phyloP scores from a whole-genome alignment of 2,113 vertebrate species.

The Trochalopteron elliotii region DNA sequence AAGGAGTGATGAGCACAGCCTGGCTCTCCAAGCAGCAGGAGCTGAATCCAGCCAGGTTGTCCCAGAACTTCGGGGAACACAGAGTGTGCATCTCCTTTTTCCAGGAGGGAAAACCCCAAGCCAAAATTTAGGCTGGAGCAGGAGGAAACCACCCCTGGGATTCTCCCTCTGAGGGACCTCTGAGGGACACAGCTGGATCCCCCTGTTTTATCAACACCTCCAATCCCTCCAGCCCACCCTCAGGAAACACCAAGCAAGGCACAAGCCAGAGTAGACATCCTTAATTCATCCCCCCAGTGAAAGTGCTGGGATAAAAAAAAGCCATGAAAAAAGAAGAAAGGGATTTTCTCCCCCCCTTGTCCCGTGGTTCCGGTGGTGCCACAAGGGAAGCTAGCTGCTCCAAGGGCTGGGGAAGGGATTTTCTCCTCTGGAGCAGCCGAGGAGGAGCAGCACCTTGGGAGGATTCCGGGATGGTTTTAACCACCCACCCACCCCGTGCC shows the following conservation, averaged over 20 bases:
- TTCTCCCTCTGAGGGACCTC: accelerated
- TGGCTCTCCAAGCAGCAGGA: accelerated
- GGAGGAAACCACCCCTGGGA: neutral
- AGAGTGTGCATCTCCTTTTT: neutral
- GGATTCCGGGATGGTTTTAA: neutral
- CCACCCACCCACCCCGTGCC: neutral
- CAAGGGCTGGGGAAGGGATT: neutral
- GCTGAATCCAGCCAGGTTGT: accelerated
- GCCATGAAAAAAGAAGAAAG: neutral
- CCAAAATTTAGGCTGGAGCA: neutral
- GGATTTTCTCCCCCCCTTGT: neutral
- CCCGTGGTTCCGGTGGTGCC: neutral
- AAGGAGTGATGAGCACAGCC: too few species aligned
- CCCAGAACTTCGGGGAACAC: accelerated
- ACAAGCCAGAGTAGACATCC: neutral
- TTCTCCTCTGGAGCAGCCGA: neutral
- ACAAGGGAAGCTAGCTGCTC: neutral
- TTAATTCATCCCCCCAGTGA: accelerated
- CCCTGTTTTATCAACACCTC: accelerated
- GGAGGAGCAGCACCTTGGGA: neutral
- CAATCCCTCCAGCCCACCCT: neutral
- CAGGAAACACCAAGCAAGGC: neutral
- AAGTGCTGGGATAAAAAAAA: neutral
- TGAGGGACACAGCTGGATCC: accelerated
- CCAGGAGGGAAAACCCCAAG: neutral